Conservation (phyloP, 1,140 invertebrate genomes). For the Aphidius gifuensis region DNA sequence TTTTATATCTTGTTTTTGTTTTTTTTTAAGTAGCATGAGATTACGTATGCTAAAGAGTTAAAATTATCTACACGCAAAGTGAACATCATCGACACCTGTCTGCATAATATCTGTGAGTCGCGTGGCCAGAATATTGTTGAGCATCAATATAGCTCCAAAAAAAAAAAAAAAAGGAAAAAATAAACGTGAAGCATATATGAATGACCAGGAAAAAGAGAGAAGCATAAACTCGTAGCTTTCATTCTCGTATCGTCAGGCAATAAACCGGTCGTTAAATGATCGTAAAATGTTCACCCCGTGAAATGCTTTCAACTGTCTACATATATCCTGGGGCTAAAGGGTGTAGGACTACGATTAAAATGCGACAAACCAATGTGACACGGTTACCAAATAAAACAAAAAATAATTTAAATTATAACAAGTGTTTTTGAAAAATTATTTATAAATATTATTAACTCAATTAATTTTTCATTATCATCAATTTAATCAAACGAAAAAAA, state of each 20-base stretch:
- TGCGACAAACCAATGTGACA: too few relatives aligned
- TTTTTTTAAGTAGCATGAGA: too few relatives aligned
- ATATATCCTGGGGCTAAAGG: too few relatives aligned
- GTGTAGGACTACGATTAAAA: too few relatives aligned
- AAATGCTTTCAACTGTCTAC: not conserved
- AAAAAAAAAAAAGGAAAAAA: not conserved
- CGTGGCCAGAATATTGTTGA: constrained; percentile 6
- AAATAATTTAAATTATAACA: too few relatives aligned
- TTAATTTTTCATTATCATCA: too few relatives aligned
- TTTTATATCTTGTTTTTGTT: too few relatives aligned
- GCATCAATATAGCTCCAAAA: not conserved
- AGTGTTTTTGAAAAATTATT: too few relatives aligned
- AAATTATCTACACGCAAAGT: constrained; percentile 15
- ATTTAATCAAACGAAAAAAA: too few relatives aligned
- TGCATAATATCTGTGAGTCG: not conserved
- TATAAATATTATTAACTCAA: too few relatives aligned
- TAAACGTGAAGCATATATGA: not conserved
- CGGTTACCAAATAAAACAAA: too few relatives aligned
- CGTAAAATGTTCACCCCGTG: constrained; percentile 37
- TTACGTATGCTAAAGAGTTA: too few relatives aligned
- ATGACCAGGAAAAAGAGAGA: not conserved
- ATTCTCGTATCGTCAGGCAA: constrained; percentile 29
- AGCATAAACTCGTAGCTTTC: not conserved
- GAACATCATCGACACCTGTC: constrained; percentile 11
- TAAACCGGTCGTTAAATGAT: constrained; percentile 48